Percentiles rank a stretch among this genome's conserved stretches.
phyloP scores from a whole-genome alignment of 2,797 vertebrate genomes.

The Gymnoscopelus microlampas region DNA sequence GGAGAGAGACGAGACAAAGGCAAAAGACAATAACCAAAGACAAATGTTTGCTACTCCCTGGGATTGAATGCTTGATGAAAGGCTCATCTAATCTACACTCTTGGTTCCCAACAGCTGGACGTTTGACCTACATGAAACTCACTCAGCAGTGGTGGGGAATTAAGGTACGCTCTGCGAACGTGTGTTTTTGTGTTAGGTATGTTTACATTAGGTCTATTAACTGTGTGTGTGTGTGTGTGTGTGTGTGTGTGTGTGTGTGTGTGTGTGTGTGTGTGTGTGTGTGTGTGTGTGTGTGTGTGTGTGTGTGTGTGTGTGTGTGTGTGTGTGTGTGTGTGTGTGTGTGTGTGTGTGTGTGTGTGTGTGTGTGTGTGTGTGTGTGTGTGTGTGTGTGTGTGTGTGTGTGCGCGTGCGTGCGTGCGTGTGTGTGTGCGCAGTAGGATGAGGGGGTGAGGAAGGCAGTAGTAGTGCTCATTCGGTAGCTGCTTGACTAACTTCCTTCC shows the following conservation, averaged over 20 bases:
- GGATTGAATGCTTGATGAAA: slow-evolving; percentile 1
- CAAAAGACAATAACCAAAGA: slow-evolving; percentile 15
- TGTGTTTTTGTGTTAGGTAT: too few relatives aligned
- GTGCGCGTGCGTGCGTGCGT: not conserved
- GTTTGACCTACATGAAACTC: too few relatives aligned
- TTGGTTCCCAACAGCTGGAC: slow-evolving; percentile 6
- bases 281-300: slow-evolving; percentile 9
- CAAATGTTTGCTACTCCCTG: slow-evolving; percentile 30
- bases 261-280: slow-evolving; percentile 10
- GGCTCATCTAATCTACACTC: not conserved
- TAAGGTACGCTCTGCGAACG: too few relatives aligned
- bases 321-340: slow-evolving; percentile 9
- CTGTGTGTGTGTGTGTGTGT: slow-evolving; percentile 9
- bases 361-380: slow-evolving; percentile 14
- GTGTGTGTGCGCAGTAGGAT: not conserved
- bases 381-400: slow-evolving; percentile 5
- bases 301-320: not conserved
- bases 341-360: slow-evolving; percentile 17
- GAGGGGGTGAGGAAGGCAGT: slow-evolving; percentile 1
- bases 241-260: slow-evolving; percentile 15
- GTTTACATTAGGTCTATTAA: too few relatives aligned
- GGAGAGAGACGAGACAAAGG: not conserved
- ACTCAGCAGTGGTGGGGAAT: too few relatives aligned
- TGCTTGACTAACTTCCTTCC: not conserved
- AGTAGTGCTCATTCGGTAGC: not conserved